Evolutionary conservation across 2,888 invertebrate genomes (phyloP).

Genomic region (Ichneumoninae sp.): DNA sequence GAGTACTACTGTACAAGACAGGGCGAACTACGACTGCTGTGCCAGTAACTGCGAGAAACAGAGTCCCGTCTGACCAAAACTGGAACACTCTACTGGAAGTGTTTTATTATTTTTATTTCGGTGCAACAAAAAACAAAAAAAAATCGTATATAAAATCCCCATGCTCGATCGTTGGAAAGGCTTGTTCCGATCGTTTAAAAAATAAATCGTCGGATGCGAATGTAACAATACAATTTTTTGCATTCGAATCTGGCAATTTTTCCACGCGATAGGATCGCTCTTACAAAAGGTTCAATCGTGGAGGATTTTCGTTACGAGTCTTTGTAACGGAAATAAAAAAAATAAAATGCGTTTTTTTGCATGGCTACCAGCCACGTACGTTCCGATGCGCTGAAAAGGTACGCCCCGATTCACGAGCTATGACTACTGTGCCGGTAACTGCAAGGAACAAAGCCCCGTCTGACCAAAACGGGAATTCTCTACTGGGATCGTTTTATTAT

Average conservation of each 20-base stretch:
- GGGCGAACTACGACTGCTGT: slow-evolving; percentile 34
- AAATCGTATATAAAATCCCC: too few species aligned
- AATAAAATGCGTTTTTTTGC: neutral
- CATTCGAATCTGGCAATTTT: neutral
- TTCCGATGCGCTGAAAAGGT: too few species aligned
- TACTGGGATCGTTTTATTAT: neutral
- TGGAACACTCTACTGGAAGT: neutral
- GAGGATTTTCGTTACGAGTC: neutral
- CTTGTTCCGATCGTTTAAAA: too few species aligned
- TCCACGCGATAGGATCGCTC: too few species aligned
- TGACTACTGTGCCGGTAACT: slow-evolving; percentile 11
- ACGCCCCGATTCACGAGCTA: too few species aligned
- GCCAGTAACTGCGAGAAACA: slow-evolving; percentile 40
- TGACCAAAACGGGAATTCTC: neutral
- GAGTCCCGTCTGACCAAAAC: slow-evolving; percentile 7
- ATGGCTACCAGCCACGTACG: too few species aligned
- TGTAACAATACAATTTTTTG: neutral
- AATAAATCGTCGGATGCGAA: too few species aligned
- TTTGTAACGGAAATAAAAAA: neutral
- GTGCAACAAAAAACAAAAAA: too few species aligned
- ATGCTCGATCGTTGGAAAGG: too few species aligned
- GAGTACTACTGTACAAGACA: slow-evolving; percentile 52
- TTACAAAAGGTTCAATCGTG: neutral
- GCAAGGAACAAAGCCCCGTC: slow-evolving; percentile 27
- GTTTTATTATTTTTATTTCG: neutral